A percentile compares a stretch with the other conserved stretches of the same genome.
These are phyloP conservation scores for Channa striata DNA, from an alignment of 2,797 vertebrate species.

Conservation along the genomic window DNA sequence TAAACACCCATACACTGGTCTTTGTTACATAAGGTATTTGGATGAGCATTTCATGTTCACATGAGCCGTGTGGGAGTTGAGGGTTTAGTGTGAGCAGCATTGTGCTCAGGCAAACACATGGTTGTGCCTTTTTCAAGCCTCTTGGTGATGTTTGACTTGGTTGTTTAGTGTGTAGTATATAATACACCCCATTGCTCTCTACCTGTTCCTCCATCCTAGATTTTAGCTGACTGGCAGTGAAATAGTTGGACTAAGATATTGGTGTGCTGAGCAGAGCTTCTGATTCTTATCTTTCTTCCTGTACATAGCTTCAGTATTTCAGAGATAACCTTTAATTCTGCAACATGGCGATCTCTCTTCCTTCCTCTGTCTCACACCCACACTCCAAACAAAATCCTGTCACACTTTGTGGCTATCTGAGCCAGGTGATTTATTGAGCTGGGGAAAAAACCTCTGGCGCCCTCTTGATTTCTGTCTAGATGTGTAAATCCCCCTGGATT, in stretches of 20 bases:
- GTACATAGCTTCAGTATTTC: constrained; percentile 1
- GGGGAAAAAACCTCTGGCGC: constrained; percentile 52
- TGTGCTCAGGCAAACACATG: constrained; percentile 11
- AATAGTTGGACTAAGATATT: not conserved
- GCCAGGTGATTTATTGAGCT: constrained; percentile 67
- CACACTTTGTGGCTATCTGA: constrained; percentile 38
- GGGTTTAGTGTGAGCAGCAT: not conserved
- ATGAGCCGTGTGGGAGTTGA: constrained; percentile 8
- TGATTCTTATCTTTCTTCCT: constrained; percentile 34
- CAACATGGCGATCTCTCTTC: constrained; percentile 15
- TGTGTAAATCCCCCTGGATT: constrained; percentile 66
- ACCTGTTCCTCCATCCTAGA: not conserved
- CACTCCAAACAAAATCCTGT: constrained; percentile 27
- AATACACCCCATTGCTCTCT: not conserved
- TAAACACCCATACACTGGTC: constrained; percentile 17
- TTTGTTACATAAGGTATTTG: constrained; percentile 12
- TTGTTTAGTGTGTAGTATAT: constrained; percentile 19
- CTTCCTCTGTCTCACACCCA: constrained; percentile 2
- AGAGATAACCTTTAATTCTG: constrained; percentile 28
- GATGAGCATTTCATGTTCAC: constrained; percentile 5
- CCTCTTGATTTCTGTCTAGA: constrained; percentile 63
- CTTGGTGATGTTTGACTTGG: constrained; percentile 17
- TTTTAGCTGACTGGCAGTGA: not conserved
- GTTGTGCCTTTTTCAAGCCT: constrained; percentile 11
- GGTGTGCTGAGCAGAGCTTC: constrained; percentile 5